A percentile compares a stretch with the other conserved stretches of the same genome.
phyloP scores from a whole-genome alignment of 2,888 invertebrate genomes.

The Drosophila testacea region DNA sequence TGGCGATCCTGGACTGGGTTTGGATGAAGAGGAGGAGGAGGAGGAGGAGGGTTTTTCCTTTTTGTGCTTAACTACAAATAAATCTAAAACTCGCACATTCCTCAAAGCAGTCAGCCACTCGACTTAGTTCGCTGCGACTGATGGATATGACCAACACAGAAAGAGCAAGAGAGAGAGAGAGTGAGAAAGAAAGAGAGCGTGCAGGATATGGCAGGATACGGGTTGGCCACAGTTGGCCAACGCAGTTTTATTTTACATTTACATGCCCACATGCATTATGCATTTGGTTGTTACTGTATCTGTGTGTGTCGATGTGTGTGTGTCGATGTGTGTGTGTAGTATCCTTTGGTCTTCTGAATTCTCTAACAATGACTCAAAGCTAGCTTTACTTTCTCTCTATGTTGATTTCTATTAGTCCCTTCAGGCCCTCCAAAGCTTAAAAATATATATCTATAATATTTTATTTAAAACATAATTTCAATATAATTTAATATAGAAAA shows the following conservation, averaged over 20 bases:
- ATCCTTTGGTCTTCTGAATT: slow-evolving; percentile 21
- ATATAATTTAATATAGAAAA: no score
- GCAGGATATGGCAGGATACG: slow-evolving; percentile 55
- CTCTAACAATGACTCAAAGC: slow-evolving; percentile 22
- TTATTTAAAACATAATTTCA: no score
- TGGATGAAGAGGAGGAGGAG: not conserved
- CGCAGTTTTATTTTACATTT: slow-evolving; percentile 76
- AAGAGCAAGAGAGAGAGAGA: slow-evolving; percentile 1
- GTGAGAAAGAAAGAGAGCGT: not conserved
- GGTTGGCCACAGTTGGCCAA: slow-evolving; percentile 73
- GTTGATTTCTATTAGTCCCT: no score
- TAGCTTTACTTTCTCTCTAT: no score
- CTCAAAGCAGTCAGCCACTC: slow-evolving; percentile 38
- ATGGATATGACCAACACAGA: slow-evolving; percentile 57
- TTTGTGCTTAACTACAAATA: slow-evolving; percentile 69
- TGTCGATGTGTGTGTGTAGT: not conserved
- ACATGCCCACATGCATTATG: slow-evolving; percentile 79
- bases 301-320: slow-evolving; percentile 1
- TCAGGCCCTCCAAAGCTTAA: no score
- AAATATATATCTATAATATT: no score
- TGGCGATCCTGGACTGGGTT: slow-evolving; percentile 27
- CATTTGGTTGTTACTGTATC: slow-evolving; percentile 42
- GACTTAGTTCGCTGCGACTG: slow-evolving; percentile 36
- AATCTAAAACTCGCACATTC: slow-evolving; percentile 79
- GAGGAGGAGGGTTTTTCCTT: slow-evolving; percentile 16